phyloP scores from a whole-genome alignment of 2,888 invertebrate species.

The Andrena camellia region DNA sequence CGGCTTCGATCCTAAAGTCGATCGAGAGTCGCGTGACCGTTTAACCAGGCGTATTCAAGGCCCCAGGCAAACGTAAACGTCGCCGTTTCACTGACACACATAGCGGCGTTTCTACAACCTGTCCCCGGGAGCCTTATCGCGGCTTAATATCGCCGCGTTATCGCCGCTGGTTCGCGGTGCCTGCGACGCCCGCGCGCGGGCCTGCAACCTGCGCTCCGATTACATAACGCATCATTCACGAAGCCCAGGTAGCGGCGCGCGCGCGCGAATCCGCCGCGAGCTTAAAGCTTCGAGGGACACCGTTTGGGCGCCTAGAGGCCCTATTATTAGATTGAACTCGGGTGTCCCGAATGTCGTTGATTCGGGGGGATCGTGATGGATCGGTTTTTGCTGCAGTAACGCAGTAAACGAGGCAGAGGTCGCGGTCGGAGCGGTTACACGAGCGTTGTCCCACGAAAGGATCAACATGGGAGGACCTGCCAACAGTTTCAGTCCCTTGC shows the following conservation, averaged over 20 bases:
- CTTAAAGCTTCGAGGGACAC: constrained; percentile 7
- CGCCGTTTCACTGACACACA: constrained; percentile 41
- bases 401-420: background rate
- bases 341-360: constrained; percentile 13
- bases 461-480: no score
- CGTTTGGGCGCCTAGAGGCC: constrained; percentile 16
- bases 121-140: constrained; percentile 38
- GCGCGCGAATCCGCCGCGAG: constrained; percentile 32
- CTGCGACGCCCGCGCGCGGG: constrained; percentile 15
- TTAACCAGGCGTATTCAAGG: constrained; percentile 30
- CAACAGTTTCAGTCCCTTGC: no score
- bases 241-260: constrained; percentile 20
- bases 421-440: background rate
- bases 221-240: constrained; percentile 57
- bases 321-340: constrained; percentile 32
- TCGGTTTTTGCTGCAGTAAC: background rate
- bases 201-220: constrained; percentile 33
- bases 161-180: constrained; percentile 18
- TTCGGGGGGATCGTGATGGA: constrained; percentile 19
- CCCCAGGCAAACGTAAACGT: constrained; percentile 8
- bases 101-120: constrained; percentile 25
- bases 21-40: constrained; percentile 2
- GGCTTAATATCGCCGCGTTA: constrained; percentile 39
- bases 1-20: constrained; percentile 3
- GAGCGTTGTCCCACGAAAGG: no score